These are phyloP conservation scores for Tinea trinotella DNA, from an alignment of 2,888 invertebrate genomes.

Conservation along the genomic window DNA sequence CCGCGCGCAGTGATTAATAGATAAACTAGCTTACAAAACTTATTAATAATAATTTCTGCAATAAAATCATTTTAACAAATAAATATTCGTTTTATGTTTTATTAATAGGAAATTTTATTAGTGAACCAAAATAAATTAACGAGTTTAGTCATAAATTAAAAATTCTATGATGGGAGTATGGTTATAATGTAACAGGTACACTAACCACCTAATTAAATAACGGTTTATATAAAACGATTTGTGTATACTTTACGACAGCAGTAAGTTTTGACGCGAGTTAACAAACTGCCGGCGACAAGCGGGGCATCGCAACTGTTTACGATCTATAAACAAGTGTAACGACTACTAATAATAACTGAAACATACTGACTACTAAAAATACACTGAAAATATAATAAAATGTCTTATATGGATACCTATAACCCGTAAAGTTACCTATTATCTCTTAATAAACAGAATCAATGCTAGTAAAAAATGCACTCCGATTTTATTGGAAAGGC, in stretches of 20 bases:
- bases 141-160: background rate
- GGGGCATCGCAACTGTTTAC: conserved; percentile 60
- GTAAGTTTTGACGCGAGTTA: conserved; percentile 59
- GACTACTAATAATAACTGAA: conserved; percentile 68
- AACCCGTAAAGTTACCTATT: conserved; percentile 67
- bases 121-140: background rate
- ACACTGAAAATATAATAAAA: conserved; percentile 61
- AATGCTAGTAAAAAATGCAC: conserved; percentile 24
- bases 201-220: conserved; percentile 40
- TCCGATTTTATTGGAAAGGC: conserved; percentile 16
- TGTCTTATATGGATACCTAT: conserved; percentile 35
- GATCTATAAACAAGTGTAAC: conserved; percentile 68
- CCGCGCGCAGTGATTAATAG: conserved; percentile 9
- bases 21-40: background rate
- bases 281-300: conserved; percentile 61
- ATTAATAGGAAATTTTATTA: background rate
- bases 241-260: conserved; percentile 54
- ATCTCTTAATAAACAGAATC: conserved; percentile 67
- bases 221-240: conserved; percentile 53
- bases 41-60: background rate
- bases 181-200: background rate
- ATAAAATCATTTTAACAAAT: background rate
- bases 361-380: conserved; percentile 65
- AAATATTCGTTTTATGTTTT: background rate
- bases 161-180: background rate